These are phyloP conservation scores for Solea solea DNA, from an alignment of 2,113 vertebrate species.

Conservation along the genomic window DNA sequence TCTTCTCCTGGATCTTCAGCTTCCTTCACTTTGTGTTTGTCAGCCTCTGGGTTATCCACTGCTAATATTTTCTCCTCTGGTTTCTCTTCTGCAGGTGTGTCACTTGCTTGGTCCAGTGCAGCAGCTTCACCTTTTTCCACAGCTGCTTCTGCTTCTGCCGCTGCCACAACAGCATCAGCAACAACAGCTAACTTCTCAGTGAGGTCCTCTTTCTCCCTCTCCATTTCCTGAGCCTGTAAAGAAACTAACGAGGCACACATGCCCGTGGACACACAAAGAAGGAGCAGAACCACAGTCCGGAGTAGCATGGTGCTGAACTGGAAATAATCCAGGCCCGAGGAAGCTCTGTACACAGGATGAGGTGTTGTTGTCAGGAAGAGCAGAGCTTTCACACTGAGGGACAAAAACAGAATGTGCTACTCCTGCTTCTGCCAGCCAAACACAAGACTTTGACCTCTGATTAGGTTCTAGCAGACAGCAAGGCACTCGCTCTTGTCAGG, in stretches of 20 bases:
- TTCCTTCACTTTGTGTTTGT: constrained; percentile 14
- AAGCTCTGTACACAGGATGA: constrained; percentile 1
- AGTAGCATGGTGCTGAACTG: constrained; percentile 64
- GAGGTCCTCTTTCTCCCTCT: constrained; percentile 16
- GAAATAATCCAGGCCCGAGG: constrained; percentile 15
- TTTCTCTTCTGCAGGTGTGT: constrained; percentile 15
- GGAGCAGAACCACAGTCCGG: constrained; percentile 56
- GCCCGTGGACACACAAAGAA: constrained; percentile 77
- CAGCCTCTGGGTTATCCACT: constrained; percentile 8
- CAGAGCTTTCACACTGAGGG: constrained; percentile 42
- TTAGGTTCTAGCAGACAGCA: constrained; percentile 76
- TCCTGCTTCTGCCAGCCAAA: constrained; percentile 36
- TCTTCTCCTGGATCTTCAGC: constrained; percentile 14
- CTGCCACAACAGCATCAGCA: neutral
- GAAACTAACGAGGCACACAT: constrained; percentile 66
- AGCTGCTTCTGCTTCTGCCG: constrained; percentile 1
- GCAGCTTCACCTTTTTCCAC: constrained; percentile 11
- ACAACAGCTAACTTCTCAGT: constrained; percentile 17
- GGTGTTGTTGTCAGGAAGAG: constrained; percentile 37
- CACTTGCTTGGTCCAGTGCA: neutral
- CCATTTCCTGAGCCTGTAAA: constrained; percentile 17
- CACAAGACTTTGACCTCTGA: constrained; percentile 82
- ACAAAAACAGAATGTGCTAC: constrained; percentile 44
- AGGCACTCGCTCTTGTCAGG: constrained; percentile 60
- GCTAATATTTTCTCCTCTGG: constrained; percentile 2